Conservation (phyloP, 2,797 vertebrate species). For the Rallus crepitans region DNA sequence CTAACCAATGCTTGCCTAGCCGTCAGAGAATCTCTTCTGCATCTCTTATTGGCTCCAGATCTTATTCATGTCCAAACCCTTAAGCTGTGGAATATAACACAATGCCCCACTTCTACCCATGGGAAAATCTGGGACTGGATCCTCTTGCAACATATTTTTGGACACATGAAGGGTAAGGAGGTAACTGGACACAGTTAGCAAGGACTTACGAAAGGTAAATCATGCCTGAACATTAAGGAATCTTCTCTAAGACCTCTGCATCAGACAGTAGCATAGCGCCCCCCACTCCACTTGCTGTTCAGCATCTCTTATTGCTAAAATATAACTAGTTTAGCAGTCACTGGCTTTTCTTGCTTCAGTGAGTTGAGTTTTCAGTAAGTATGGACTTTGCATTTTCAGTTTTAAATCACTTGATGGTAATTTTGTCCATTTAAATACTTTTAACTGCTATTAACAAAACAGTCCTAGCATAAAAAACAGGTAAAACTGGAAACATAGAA, state of each 20-base stretch:
- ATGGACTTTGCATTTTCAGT: background rate
- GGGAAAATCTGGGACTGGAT: background rate
- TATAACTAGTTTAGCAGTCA: background rate
- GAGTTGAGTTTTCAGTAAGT: background rate
- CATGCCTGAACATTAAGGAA: background rate
- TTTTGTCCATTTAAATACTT: background rate
- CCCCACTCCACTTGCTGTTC: background rate
- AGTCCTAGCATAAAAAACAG: background rate
- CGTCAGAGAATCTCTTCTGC: background rate
- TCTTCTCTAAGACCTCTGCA: background rate
- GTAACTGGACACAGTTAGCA: background rate
- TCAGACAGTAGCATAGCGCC: background rate
- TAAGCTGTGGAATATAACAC: fast-evolving
- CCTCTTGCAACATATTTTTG: background rate
- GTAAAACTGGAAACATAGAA: background rate
- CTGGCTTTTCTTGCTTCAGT: fast-evolving
- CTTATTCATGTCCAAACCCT: background rate
- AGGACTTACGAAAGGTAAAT: background rate
- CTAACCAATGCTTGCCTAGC: background rate
- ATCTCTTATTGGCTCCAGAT: background rate
- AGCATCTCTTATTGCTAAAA: background rate
- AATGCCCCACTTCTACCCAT: background rate
- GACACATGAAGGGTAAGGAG: background rate
- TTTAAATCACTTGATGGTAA: background rate
- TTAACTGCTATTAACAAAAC: background rate